Conservation (phyloP, 2,113 vertebrate genomes). For the Plotosus lineatus region DNA sequence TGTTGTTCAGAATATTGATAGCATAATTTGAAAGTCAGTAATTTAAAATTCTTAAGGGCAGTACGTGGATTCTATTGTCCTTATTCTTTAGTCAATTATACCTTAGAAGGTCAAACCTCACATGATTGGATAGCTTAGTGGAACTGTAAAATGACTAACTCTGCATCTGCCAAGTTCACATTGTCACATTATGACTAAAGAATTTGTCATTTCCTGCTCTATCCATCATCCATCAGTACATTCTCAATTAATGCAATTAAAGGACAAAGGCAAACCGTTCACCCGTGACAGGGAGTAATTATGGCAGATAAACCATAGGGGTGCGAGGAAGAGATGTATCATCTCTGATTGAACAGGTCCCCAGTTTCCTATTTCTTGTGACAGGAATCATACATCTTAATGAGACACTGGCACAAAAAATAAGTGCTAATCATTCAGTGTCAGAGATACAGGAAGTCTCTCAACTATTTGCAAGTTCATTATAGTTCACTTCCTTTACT, state of each 20-base stretch:
- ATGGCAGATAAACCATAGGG: constrained; percentile 28
- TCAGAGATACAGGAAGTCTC: constrained; percentile 8
- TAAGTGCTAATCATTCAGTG: constrained; percentile 12
- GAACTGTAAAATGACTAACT: neutral
- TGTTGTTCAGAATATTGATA: neutral
- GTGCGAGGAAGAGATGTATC: constrained; percentile 32
- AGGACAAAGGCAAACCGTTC: constrained; percentile 23
- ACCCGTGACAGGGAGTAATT: constrained; percentile 37
- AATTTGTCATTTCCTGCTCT: constrained; percentile 6
- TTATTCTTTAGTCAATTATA: neutral
- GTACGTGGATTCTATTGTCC: neutral
- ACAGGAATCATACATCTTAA: constrained; percentile 35
- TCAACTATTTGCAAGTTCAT: neutral
- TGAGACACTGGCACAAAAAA: constrained; percentile 4
- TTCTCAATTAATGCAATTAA: constrained; percentile 29
- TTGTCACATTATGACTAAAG: neutral
- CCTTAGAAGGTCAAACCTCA: neutral
- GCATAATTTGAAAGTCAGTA: neutral
- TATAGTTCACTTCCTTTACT: neutral
- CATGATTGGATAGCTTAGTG: neutral
- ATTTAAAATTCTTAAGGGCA: neutral
- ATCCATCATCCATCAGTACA: constrained; percentile 24
- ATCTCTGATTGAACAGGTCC: constrained; percentile 34
- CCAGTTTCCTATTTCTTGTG: constrained; percentile 3
- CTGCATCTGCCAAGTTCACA: neutral